Conservation (phyloP, 2,888 invertebrate species). For the Pseudococcus viburni region DNA sequence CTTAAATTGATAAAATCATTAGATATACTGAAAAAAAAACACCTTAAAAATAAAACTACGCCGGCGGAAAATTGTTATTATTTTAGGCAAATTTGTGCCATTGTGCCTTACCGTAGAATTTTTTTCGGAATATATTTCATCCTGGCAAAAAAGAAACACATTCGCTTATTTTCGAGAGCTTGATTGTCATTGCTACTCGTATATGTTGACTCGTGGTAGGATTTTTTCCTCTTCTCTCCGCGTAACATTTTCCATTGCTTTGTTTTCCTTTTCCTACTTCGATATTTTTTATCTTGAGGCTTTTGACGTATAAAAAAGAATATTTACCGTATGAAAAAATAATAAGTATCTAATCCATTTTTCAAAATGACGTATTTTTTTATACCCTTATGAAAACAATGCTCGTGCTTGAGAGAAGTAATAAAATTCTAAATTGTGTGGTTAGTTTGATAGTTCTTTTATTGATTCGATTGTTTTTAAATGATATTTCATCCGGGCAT, state of each 20-base stretch:
- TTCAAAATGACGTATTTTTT: conserved; percentile 38
- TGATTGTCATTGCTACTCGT: background rate
- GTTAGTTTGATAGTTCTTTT: background rate
- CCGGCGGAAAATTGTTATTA: background rate
- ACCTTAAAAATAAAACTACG: background rate
- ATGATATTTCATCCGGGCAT: no score
- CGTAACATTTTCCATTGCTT: background rate
- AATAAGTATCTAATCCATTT: conserved; percentile 38
- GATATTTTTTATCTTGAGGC: conserved; percentile 19
- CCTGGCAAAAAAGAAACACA: background rate
- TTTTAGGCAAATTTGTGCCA: background rate
- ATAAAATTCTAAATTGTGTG: background rate
- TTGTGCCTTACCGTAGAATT: background rate
- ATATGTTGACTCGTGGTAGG: background rate
- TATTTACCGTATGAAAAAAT: conserved; percentile 27
- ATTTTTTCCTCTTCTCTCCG: background rate
- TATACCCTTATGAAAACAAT: background rate
- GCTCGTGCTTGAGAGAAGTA: background rate
- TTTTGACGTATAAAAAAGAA: conserved; percentile 19
- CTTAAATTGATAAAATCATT: background rate
- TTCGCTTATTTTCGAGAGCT: background rate
- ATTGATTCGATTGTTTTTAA: background rate
- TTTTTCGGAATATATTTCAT: background rate
- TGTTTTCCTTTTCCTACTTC: conserved; percentile 7
- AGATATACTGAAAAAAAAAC: no score